These are phyloP conservation scores for Archilochus colubris DNA, from an alignment of 2,113 vertebrate species.

Conservation along the genomic window DNA sequence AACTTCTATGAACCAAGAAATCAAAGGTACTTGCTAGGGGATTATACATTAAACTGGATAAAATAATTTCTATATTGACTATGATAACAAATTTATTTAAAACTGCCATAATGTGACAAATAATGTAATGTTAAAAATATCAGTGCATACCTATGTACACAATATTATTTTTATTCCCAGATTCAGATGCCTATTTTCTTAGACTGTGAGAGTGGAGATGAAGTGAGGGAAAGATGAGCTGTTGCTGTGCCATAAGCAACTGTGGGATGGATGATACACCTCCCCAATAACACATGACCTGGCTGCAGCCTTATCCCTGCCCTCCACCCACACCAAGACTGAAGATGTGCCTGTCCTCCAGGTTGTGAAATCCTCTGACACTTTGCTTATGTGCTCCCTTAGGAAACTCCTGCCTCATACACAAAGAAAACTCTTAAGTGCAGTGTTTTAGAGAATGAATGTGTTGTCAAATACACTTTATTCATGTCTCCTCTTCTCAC, in stretches of 20 bases:
- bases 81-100: neutral
- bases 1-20: neutral
- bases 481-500: no score
- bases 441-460: no score
- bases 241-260: neutral
- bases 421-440: no score
- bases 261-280: accelerated
- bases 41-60: neutral
- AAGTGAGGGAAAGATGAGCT: neutral
- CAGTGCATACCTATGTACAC: neutral
- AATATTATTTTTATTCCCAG: neutral
- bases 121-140: neutral
- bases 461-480: no score
- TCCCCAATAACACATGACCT: neutral
- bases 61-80: neutral
- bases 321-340: no score
- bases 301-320: neutral
- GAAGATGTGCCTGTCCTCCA: no score
- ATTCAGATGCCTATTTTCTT: neutral
- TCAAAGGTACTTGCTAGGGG: neutral
- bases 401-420: no score
- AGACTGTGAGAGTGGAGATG: neutral
- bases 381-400: no score
- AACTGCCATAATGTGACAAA: neutral
- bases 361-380: no score